Percentiles rank a stretch among this genome's conserved stretches.
These are phyloP conservation scores for Anguilla obscura DNA, from an alignment of 2,797 vertebrate species.

Conservation along the genomic window DNA sequence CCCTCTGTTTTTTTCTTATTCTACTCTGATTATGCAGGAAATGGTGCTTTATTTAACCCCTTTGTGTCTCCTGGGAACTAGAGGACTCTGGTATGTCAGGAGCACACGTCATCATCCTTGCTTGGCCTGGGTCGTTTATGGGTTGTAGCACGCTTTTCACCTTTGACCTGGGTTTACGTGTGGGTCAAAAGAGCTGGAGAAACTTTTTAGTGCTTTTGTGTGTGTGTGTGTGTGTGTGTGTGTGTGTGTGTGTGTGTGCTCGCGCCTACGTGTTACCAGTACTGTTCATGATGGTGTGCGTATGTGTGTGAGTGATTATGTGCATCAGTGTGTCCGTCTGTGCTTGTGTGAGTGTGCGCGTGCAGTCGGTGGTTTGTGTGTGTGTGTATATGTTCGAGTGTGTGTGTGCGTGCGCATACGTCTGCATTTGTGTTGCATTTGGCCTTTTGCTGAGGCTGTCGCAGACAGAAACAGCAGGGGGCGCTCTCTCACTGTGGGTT, in stretches of 20 bases:
- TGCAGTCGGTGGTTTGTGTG: neutral
- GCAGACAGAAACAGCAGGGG: constrained; percentile 59
- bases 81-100: too few species aligned
- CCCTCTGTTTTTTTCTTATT: too few species aligned
- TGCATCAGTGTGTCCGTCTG: neutral
- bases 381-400: neutral
- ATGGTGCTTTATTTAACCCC: too few species aligned
- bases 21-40: neutral
- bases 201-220: neutral
- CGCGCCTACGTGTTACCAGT: too few species aligned
- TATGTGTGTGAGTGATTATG: neutral
- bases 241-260: neutral
- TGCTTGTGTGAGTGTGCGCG: neutral
- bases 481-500: constrained; percentile 60
- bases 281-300: too few species aligned
- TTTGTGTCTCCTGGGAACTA: too few species aligned
- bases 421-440: constrained; percentile 20
- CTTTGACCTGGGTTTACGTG: neutral
- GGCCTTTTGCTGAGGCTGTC: constrained; percentile 60
- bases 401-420: neutral
- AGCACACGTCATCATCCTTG: too few species aligned
- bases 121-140: neutral
- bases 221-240: neutral
- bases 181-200: too few species aligned
- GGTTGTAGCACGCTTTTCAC: neutral